Conservation (phyloP, 1,140 invertebrate genomes). For the Ptiloglossa arizonensis region DNA sequence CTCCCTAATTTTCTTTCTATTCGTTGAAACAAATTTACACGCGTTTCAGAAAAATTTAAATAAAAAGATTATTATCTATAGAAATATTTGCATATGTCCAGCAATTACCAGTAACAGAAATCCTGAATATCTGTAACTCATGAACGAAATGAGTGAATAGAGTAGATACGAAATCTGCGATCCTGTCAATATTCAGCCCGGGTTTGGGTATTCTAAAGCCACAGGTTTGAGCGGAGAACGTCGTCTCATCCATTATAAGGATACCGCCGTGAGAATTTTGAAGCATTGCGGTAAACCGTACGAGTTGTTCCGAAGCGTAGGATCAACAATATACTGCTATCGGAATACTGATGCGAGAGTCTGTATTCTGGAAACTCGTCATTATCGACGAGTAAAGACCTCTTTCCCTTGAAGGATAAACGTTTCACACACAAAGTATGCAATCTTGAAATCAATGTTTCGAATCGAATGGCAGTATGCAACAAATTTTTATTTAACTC, state of each 20-base stretch:
- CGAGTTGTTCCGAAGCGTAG: slow-evolving; percentile 2
- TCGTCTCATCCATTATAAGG: slow-evolving; percentile 18
- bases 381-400: neutral
- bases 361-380: neutral
- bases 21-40: no score
- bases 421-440: no score
- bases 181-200: neutral
- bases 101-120: no score
- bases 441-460: no score
- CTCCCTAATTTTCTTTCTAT: no score
- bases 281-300: slow-evolving; percentile 22
- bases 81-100: no score
- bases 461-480: no score
- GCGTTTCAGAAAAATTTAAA: no score
- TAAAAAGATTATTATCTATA: no score
- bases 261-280: slow-evolving; percentile 18
- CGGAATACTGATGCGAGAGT: slow-evolving; percentile 31
- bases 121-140: no score
- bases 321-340: slow-evolving; percentile 13
- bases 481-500: no score
- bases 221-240: neutral
- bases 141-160: no score
- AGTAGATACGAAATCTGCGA: neutral
- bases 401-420: neutral
- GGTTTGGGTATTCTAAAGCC: neutral